These are phyloP conservation scores for Macaria liturata DNA, from an alignment of 2,888 invertebrate genomes.

Conservation along the genomic window DNA sequence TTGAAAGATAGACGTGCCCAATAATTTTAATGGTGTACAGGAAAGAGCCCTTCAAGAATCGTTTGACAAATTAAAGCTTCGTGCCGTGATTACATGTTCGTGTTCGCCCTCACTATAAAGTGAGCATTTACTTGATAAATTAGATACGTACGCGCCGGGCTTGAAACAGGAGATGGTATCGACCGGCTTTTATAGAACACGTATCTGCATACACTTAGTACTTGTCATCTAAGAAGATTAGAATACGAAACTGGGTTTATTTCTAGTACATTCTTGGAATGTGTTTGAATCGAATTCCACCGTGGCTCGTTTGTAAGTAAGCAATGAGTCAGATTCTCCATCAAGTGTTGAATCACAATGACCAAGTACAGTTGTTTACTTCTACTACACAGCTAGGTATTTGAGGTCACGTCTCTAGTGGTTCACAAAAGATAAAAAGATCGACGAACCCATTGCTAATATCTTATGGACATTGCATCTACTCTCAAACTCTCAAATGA, in stretches of 20 bases:
- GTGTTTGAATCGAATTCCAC: no score
- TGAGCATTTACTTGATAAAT: slow-evolving; percentile 54
- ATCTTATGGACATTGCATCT: no score
- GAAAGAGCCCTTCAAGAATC: slow-evolving; percentile 39
- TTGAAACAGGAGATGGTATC: slow-evolving; percentile 24
- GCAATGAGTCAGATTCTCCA: neutral
- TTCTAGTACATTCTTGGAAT: no score
- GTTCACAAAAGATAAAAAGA: no score
- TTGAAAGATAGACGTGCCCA: slow-evolving; percentile 25
- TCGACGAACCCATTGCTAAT: no score
- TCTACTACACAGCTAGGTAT: no score
- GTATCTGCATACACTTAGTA: slow-evolving; percentile 1
- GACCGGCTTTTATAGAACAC: slow-evolving; percentile 12
- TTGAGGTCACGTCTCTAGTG: no score
- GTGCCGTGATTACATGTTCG: slow-evolving; percentile 44
- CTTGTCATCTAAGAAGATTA: no score
- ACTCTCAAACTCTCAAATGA: no score
- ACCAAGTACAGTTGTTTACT: no score
- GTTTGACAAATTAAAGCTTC: slow-evolving; percentile 53
- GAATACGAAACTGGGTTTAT: no score
- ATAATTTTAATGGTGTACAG: slow-evolving; percentile 28
- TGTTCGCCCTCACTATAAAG: slow-evolving; percentile 54
- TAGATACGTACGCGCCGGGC: slow-evolving; percentile 28
- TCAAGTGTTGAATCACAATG: no score
- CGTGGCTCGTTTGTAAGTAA: neutral